phyloP scores from a whole-genome alignment of 2,797 vertebrate genomes.

The Lindbergichthys nudifrons region DNA sequence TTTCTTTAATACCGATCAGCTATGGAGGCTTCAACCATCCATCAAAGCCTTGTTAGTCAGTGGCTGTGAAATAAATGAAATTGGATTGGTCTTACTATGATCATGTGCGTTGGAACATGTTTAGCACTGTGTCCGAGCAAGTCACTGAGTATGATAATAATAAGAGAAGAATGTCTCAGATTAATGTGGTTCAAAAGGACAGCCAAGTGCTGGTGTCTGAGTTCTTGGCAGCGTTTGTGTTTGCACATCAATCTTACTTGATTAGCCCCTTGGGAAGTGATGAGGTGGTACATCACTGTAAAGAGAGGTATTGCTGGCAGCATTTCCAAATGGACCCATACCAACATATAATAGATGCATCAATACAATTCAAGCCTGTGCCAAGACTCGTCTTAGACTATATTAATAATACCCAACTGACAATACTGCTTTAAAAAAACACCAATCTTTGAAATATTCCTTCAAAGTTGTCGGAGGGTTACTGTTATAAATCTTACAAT shows the following conservation, averaged over 20 bases:
- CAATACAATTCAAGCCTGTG: not conserved
- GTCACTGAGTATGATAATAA: not conserved
- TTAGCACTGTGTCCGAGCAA: not conserved
- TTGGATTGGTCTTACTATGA: not conserved
- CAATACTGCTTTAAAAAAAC: no score
- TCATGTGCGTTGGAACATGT: slow-evolving; percentile 1
- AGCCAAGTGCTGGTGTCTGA: slow-evolving; percentile 28
- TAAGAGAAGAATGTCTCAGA: not conserved
- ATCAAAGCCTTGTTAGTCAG: not conserved
- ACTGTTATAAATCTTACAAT: no score
- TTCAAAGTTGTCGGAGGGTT: no score
- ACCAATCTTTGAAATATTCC: no score
- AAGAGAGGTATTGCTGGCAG: not conserved
- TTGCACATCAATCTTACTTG: slow-evolving; percentile 13
- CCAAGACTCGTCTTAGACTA: not conserved
- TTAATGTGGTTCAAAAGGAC: slow-evolving; percentile 13
- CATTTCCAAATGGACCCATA: not conserved
- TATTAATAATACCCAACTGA: no score
- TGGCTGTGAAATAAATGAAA: slow-evolving; percentile 1
- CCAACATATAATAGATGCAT: slow-evolving; percentile 5
- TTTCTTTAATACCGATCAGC: slow-evolving; percentile 19
- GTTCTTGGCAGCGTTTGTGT: slow-evolving; percentile 12
- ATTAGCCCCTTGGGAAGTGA: slow-evolving; percentile 14
- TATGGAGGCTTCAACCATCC: slow-evolving; percentile 2
- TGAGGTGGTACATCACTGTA: slow-evolving; percentile 2